Base-by-base conservation (phyloP, 2,888 invertebrate species). In the Euzophera pinguis region DNA sequence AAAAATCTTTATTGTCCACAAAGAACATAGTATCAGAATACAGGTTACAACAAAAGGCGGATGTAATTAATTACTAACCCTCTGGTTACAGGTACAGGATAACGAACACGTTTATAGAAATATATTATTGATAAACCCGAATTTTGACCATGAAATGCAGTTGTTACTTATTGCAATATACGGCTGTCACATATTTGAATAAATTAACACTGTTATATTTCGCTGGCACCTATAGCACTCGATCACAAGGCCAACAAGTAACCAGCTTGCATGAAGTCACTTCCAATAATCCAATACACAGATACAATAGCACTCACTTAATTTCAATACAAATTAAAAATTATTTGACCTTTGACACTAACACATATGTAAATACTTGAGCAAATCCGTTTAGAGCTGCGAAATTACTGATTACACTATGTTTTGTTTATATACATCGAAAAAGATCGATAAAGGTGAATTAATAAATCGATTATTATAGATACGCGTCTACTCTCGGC, bases 161-260 rank as follows among this genome's bases (percentile, higher is more conserved):
- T 64, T 65, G 57, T 72, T 77, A 75, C 73, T 72, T 75, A 78
- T 78, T 75, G 75, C 76, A 68, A 74, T 67, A 70, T 57, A 71
- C 58, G 64, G 71, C 70, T 76, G 78, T 77, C 72, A 70, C 68
- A 22, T 5, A 82, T 82, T 82, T 73, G 73, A 81, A 82, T 82
- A 76, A 69, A 79, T 79, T 78, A 76, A 72, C 70, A 70, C 69
- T 69, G 67, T 69, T 71, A 75, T 72, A 76, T 81, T 79, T 67
- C 69, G 75, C 66, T 63, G 63, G 73, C 73, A 73, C 62, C 65
- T 67, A 58, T 61, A 69, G 67, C 65, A 71, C 75, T 68, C 73
- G 58, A 59, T 55, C 62, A 71, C 88, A 88, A 88, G 88, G 89
- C 75, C 75, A 84, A 79, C 87, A 61, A 76, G 73, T 71, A 76